These are phyloP conservation scores for Passer montanus DNA, from an alignment of 2,113 vertebrate genomes.

Conservation along the genomic window DNA sequence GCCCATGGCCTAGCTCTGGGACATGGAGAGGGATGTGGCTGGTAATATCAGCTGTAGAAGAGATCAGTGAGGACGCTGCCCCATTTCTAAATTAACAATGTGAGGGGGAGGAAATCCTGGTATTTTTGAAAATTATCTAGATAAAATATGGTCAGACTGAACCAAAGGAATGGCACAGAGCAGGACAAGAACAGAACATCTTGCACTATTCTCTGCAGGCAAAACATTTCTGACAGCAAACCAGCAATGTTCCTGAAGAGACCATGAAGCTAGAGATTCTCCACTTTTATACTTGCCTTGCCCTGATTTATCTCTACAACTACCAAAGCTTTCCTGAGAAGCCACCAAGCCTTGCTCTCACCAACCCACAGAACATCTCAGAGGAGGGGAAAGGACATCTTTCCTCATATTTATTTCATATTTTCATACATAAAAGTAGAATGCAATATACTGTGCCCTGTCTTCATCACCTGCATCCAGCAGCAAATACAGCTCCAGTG, in stretches of 20 bases:
- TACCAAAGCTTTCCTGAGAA: not conserved
- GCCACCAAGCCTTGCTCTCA: not conserved
- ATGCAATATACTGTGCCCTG: not conserved
- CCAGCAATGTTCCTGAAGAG: not conserved
- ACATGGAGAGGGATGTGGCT: not conserved
- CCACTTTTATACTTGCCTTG: not conserved
- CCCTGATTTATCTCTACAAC: not conserved
- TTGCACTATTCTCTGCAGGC: not conserved
- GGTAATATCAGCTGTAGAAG: not conserved
- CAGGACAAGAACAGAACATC: not conserved
- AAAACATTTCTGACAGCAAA: not conserved
- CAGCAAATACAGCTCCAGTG: not conserved
- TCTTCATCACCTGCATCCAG: not conserved
- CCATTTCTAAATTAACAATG: not conserved
- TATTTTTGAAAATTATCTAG: not conserved
- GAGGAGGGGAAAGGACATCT: not conserved
- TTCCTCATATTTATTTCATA: not conserved
- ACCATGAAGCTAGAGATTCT: not conserved
- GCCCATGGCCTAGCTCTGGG: not conserved
- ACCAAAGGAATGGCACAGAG: not conserved
- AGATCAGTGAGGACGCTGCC: not conserved
- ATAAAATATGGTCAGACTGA: not conserved
- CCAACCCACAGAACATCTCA: not conserved
- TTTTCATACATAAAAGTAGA: not conserved
- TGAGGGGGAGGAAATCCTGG: not conserved